Evolutionary conservation across 1,140 invertebrate genomes (phyloP), one percentile per base, ranked within the genome.

Genomic region (Dufourea novaeangliae): DNA sequence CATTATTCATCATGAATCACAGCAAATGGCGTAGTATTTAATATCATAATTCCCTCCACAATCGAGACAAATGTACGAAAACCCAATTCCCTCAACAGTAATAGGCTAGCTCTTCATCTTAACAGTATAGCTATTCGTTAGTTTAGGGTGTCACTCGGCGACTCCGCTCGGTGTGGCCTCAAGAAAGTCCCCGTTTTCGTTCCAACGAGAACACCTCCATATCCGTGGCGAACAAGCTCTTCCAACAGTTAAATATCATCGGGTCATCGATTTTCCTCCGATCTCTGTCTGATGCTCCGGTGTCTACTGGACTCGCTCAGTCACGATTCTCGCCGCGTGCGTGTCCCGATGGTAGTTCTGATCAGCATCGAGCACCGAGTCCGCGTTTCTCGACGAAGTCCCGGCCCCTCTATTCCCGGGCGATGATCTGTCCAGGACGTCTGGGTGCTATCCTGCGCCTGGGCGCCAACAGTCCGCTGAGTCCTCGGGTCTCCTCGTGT

Each of bases 401-500:
- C n/a, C 12, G 20, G 1, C 1, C 10, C n/a, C 20, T 34, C 29
- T 78, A 86, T 64, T 82, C 56, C 6, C 85, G 78, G 12, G 83
- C 66, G 27, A 85, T 54, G 20, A 91, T 80, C 4, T 91, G 91
- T 84, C 94, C 94, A 5, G 94, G 94, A 78, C 93, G 93, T 90
- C 94, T 90, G 34, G 93, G 87, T 25, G 92, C 87, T 87, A 94
- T 88, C 87, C 94, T 93, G 78, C 94, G 93, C 83, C 95, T 92
- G 41, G 94, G 93, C 0, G 94, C 94, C 8, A 95, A 78, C 11
- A 95, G 88, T 70, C 93, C 92, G 54, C 93, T 93, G 12, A 95
- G 84, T 29, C 94, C 94, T 80, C 93, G 91, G 12, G 94, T 93
- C 79, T 94, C 93, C 70, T 94, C 93, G 62, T 90, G 88, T 66